Percentiles rank a stretch among this genome's conserved stretches.
Evolutionary conservation across 2,113 vertebrate species (phyloP).

Genomic region (Myrmecophaga tridactyla): DNA sequence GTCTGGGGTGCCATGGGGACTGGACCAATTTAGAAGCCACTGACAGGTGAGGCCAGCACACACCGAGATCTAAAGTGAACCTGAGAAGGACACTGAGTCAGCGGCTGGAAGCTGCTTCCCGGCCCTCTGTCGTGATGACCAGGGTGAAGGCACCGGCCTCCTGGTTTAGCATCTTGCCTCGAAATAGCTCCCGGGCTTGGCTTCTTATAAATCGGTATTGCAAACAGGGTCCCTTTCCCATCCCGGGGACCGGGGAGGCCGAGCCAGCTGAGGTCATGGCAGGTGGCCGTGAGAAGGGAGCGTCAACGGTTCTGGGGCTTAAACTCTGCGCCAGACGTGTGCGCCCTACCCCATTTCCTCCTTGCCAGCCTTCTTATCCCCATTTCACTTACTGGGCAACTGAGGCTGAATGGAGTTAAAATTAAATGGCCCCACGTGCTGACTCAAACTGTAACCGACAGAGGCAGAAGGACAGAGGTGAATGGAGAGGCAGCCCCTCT

Average conservation of each 20-base stretch:
- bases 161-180: constrained; percentile 59
- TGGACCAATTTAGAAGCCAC: constrained; percentile 73
- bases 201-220: constrained; percentile 41
- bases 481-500: neutral
- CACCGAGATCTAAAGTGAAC: constrained; percentile 55
- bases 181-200: constrained; percentile 64
- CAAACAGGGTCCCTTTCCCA: constrained; percentile 64
- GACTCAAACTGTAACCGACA: neutral
- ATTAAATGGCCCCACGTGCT: fast-evolving
- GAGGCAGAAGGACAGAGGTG: neutral
- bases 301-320: neutral
- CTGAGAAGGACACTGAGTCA: constrained; percentile 58
- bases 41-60: constrained; percentile 59
- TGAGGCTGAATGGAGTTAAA: constrained; percentile 16
- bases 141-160: neutral
- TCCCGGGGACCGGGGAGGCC: neutral
- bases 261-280: constrained; percentile 35
- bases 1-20: neutral
- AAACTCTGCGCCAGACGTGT: neutral
- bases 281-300: neutral
- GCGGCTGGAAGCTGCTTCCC: constrained; percentile 30
- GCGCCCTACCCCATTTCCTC: neutral
- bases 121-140: neutral
- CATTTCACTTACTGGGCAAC: constrained; percentile 24
- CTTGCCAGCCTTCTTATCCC: neutral